phyloP scores from a whole-genome alignment of 35 echinoderm and acorn worm genomes.

The Chiridota heheva region DNA sequence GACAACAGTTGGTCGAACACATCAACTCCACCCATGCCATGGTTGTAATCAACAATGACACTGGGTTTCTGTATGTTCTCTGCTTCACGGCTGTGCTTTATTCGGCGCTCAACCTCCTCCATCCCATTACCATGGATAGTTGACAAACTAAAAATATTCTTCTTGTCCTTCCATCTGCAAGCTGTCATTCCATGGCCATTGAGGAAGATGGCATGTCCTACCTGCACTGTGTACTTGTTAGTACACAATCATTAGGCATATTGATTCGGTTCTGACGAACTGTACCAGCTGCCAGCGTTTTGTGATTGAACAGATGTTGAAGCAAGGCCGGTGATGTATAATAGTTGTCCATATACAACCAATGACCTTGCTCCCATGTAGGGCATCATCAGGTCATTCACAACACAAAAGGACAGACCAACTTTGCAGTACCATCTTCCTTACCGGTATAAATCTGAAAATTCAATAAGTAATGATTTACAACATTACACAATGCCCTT shows the following conservation, averaged over 20 bases:
- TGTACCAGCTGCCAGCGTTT: conserved; percentile 30
- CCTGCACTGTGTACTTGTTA: not conserved
- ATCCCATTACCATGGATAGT: conserved; percentile 18
- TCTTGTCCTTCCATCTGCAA: conserved; percentile 38
- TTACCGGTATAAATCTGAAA: conserved; percentile 33
- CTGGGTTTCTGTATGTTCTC: conserved; percentile 18
- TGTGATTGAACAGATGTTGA: conserved; percentile 2
- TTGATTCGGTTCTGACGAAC: conserved; percentile 4
- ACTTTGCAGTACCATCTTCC: conserved; percentile 13
- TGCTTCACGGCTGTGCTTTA: not conserved
- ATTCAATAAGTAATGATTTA: conserved; percentile 25
- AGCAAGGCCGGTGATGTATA: conserved; percentile 6
- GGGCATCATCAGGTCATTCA: conserved; percentile 22
- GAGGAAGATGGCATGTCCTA: not conserved
- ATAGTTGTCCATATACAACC: conserved; percentile 20
- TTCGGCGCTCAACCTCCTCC: not conserved
- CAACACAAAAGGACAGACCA: conserved; percentile 26
- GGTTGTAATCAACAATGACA: too few species aligned
- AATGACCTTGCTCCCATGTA: conserved; percentile 24
- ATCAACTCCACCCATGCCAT: too few species aligned
- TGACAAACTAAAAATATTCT: conserved; percentile 13
- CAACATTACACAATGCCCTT: conserved; percentile 24
- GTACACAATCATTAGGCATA: not conserved
- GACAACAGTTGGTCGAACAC: too few species aligned
- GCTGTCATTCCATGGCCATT: conserved; percentile 15